Base-by-base conservation (phyloP, 1,140 invertebrate genomes). In the Pomacea maculata region DNA sequence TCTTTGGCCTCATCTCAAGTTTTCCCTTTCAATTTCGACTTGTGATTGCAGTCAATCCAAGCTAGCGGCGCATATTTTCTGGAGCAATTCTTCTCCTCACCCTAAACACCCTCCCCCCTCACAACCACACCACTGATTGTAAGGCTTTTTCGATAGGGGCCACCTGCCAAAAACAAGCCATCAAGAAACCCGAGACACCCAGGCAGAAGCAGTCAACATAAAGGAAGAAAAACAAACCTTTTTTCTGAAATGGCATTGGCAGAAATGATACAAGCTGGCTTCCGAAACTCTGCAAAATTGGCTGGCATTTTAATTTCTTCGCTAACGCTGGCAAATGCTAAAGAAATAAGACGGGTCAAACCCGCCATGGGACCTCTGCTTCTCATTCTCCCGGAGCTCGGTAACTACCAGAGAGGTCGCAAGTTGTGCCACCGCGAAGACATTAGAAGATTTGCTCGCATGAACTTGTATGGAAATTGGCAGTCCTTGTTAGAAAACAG, bases 391-490 rank as follows among this genome's bases (percentile, higher is more conserved):
- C 19, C 52, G 52, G 14, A 63, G 65, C 45, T 70, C 77, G 34
- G 65, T 78, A 78, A 78, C 77, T 70, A 71, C 77, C 77, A n/a
- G 34, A 4, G 67, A 63, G 45, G 67, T 64, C 54, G 15, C 52
- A 4, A 65, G 8, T 21, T 45, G 34, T 34, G 67, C 77, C 77
- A 25, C 34, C 12, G 65, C 25, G 77, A 57, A 57, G 77, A 78
- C 77, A 78, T 78, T 78, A 78, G 77, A 78, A 78, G 77, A 78
- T 78, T 78, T 78, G 65, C 77, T 78, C 77, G 77, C 77, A 78
- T 78, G 65, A 78, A 78, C 77, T 78, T 78, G 77, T 78, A 78
- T 78, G 77, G 77, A 78, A 78, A 78, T 78, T 78, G 67, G 77
- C 77, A 78, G 77, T 57, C 67, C 57, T 45, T 11, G 77, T 67